Conservation (phyloP, 1,140 invertebrate species). For the Drosophila tristis region DNA sequence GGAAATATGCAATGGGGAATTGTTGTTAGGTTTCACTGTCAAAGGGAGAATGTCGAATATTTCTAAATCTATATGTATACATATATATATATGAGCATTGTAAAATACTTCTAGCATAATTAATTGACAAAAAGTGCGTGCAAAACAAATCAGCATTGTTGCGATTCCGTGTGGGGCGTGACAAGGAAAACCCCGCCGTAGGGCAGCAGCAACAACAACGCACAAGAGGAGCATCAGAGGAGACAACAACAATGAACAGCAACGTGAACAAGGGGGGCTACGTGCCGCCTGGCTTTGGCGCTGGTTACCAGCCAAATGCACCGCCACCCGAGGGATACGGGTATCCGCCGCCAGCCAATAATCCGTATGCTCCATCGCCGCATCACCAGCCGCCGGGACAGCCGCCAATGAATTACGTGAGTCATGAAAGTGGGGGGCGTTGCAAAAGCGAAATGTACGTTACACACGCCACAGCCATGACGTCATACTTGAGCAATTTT, state of each 20-base stretch:
- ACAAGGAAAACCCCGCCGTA: constrained; percentile 5
- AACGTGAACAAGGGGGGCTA: constrained; percentile 76
- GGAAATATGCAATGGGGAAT: too few relatives aligned
- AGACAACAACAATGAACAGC: constrained; percentile 55
- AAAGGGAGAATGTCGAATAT: too few relatives aligned
- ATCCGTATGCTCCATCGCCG: constrained; percentile 20
- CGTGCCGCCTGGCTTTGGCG: constrained; percentile 62
- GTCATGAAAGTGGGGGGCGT: constrained; percentile 10
- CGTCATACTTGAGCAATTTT: constrained; percentile 7
- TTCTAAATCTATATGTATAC: too few relatives aligned
- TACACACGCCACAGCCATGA: constrained; percentile 7
- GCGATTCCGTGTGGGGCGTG: constrained; percentile 35
- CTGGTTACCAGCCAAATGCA: constrained; percentile 66
- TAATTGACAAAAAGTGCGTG: not conserved
- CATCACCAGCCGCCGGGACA: constrained; percentile 20
- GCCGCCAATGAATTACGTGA: constrained; percentile 50
- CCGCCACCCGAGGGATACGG: constrained; percentile 58
- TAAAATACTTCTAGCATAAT: not conserved
- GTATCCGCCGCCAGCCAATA: constrained; percentile 24
- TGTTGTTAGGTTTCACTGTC: too few relatives aligned
- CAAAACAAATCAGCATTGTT: constrained; percentile 29
- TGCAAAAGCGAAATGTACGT: not conserved
- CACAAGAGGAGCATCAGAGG: constrained; percentile 8
- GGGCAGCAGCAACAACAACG: constrained; percentile 39
- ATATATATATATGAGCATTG: too few relatives aligned